Evolutionary conservation across 2,888 invertebrate species (phyloP).

Genomic region (Aspidiotus rigidus): DNA sequence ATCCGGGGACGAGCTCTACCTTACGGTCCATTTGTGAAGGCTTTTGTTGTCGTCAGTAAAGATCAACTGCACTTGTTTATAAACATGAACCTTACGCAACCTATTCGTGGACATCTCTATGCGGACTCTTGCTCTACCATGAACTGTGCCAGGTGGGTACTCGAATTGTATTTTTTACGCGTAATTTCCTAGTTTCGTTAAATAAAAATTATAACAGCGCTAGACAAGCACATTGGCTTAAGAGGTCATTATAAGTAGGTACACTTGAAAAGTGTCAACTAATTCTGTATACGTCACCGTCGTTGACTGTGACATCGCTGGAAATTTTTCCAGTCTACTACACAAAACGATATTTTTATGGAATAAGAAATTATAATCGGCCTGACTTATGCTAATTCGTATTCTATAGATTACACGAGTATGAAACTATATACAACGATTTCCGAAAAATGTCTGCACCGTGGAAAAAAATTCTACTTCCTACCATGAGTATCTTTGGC

Average conservation of each 20-base stretch:
- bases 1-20: slow-evolving; percentile 76
- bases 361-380: too few relatives aligned
- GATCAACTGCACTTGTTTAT: slow-evolving; percentile 61
- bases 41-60: slow-evolving; percentile 61
- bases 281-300: too few relatives aligned
- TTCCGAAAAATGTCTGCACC: slow-evolving; percentile 55
- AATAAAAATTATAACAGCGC: too few relatives aligned
- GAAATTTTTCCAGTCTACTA: too few relatives aligned
- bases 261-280: too few relatives aligned
- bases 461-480: slow-evolving; percentile 58
- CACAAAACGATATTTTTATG: too few relatives aligned
- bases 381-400: too few relatives aligned
- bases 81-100: slow-evolving; percentile 52
- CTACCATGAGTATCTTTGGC: slow-evolving; percentile 59
- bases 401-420: slow-evolving; percentile 54
- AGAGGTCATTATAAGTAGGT: too few relatives aligned
- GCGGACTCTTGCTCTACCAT: slow-evolving; percentile 52
- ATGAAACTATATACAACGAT: slow-evolving; percentile 60
- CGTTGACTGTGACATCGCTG: too few relatives aligned
- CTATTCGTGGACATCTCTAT: slow-evolving; percentile 46
- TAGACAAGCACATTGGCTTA: too few relatives aligned
- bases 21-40: slow-evolving; percentile 67
- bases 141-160: slow-evolving; percentile 54
- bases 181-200: too few relatives aligned
- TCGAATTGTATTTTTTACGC: too few relatives aligned